Evolutionary conservation across 1,140 invertebrate genomes (phyloP).

Genomic region (Lordiphosa collinella): DNA sequence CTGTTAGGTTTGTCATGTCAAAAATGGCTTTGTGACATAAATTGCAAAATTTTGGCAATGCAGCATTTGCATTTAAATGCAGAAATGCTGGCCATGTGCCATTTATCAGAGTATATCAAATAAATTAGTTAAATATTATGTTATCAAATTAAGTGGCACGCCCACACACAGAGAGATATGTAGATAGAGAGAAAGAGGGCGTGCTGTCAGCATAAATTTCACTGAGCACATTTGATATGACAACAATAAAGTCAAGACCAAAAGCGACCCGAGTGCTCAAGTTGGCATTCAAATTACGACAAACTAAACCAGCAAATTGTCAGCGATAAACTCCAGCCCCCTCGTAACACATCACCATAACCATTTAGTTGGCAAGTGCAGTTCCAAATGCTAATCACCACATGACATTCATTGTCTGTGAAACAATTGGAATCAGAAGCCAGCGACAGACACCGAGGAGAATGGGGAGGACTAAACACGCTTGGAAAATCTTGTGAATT

Average conservation of each 20-base stretch:
- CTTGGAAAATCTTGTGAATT: conserved; percentile 61
- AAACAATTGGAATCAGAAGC: conserved; percentile 65
- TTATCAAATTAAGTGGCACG: conserved; percentile 63
- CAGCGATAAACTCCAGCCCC: conserved; percentile 35
- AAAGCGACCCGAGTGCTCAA: conserved; percentile 13
- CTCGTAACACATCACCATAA: neutral
- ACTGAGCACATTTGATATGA: conserved; percentile 59
- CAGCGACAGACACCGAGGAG: neutral
- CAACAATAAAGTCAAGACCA: conserved; percentile 51
- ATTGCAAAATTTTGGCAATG: conserved; percentile 37
- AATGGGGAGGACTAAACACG: conserved; percentile 28
- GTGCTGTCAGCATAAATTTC: conserved; percentile 65
- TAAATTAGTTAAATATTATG: conserved; percentile 77
- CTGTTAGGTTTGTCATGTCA: conserved; percentile 14
- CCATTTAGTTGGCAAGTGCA: conserved; percentile 35
- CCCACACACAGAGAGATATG: conserved; percentile 2
- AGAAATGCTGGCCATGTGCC: conserved; percentile 29
- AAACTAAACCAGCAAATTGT: conserved; percentile 55
- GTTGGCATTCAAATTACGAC: conserved; percentile 59
- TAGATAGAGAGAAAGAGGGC: neutral
- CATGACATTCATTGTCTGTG: conserved; percentile 76
- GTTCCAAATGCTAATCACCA: conserved; percentile 73
- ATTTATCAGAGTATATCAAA: conserved; percentile 66
- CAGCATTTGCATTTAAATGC: conserved; percentile 65
- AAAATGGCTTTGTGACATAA: conserved; percentile 51